Evolutionary conservation across 2,113 vertebrate species (phyloP).

Genomic region (Hippocampus barbouri): DNA sequence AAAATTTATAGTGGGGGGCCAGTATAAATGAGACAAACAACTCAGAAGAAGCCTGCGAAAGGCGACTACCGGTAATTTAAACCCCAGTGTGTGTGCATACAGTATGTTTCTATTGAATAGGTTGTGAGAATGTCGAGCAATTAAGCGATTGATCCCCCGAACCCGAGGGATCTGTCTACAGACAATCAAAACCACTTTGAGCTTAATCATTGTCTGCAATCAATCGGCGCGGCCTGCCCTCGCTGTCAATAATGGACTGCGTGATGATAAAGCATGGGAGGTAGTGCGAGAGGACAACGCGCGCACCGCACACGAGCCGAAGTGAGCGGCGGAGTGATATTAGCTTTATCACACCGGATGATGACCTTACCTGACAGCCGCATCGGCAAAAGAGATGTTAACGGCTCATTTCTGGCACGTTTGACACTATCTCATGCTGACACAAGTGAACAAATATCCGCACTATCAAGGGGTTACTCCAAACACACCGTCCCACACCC

Average conservation of each 20-base stretch:
- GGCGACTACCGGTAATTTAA: neutral
- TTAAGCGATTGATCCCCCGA: constrained; percentile 57
- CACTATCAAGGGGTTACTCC: constrained; percentile 15
- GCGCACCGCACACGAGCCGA: neutral
- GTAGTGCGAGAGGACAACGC: neutral
- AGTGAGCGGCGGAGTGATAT: neutral
- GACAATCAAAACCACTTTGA: constrained; percentile 69
- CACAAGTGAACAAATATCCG: neutral
- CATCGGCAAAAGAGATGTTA: constrained; percentile 21
- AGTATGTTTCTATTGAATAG: constrained; percentile 13
- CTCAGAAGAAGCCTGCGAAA: neutral
- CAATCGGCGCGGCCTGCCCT: constrained; percentile 54
- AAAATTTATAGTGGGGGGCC: neutral
- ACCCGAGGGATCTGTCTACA: constrained; percentile 57
- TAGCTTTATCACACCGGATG: constrained; percentile 4
- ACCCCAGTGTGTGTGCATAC: neutral
- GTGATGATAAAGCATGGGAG: constrained; percentile 23
- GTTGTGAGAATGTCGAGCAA: constrained; percentile 37
- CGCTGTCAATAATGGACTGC: constrained; percentile 34
- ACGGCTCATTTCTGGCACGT: constrained; percentile 15
- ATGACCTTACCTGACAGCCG: constrained; percentile 21
- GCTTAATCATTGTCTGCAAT: constrained; percentile 66
- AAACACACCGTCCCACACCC: constrained; percentile 3
- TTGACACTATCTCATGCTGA: constrained; percentile 12
- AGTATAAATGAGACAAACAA: neutral